Evolutionary conservation across 2,113 vertebrate species (phyloP).

Genomic region (Mungos mungo): DNA sequence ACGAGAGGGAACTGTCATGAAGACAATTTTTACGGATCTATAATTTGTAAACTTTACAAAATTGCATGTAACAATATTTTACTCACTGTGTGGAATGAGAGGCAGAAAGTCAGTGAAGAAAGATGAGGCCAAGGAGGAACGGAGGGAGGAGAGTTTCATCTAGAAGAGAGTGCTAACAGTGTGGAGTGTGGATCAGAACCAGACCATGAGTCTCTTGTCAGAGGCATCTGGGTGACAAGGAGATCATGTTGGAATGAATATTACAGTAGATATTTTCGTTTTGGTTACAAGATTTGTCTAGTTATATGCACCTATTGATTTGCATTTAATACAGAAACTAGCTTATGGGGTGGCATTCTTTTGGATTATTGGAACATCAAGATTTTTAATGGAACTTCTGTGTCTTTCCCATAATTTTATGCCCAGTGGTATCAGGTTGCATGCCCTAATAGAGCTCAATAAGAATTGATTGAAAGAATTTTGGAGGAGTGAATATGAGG

Average conservation of each 20-base stretch:
- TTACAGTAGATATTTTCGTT: not conserved
- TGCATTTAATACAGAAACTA: not conserved
- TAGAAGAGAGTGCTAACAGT: not conserved
- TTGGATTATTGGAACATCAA: not conserved
- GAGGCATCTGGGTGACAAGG: not conserved
- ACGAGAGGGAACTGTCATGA: not conserved
- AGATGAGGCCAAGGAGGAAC: not conserved
- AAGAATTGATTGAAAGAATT: not conserved
- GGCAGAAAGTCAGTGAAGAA: not conserved
- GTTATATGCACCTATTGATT: not conserved
- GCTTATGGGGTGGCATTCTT: not conserved
- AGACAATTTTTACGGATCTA: not conserved
- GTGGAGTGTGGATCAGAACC: not conserved
- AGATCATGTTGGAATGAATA: not conserved
- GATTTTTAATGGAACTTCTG: not conserved
- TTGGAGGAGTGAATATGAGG: not conserved
- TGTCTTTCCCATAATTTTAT: not conserved
- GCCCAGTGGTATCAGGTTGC: not conserved
- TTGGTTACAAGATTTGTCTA: not conserved
- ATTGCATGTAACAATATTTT: not conserved
- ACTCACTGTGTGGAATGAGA: not conserved
- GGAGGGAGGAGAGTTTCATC: not conserved
- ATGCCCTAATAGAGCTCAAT: not conserved
- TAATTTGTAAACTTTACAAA: not conserved
- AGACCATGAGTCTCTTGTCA: fast-evolving